phyloP scores from a whole-genome alignment of 2,113 vertebrate species.

The Grammomys dolichurus region DNA sequence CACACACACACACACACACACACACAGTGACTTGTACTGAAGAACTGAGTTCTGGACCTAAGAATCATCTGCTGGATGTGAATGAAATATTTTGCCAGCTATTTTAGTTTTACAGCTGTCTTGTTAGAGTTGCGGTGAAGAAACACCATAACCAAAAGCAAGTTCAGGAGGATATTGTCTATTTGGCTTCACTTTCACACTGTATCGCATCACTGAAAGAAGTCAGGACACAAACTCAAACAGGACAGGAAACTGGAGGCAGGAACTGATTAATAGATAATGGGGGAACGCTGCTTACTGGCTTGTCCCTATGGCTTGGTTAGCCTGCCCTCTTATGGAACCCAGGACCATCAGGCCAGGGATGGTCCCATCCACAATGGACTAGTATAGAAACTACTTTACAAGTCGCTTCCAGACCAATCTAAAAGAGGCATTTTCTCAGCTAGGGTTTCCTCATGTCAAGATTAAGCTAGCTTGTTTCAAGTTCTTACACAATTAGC shows the following conservation, averaged over 20 bases:
- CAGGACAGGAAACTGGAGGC: not conserved
- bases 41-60: not conserved
- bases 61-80: not conserved
- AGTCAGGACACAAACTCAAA: not conserved
- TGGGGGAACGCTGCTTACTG: not conserved
- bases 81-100: not conserved
- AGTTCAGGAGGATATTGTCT: not conserved
- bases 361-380: not conserved
- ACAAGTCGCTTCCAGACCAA: too few species aligned
- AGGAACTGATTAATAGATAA: not conserved
- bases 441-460: not conserved
- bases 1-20: too few species aligned
- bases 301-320: not conserved
- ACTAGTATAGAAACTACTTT: not conserved
- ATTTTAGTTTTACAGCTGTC: not conserved
- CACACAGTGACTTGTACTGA: not conserved
- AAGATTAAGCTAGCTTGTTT: not conserved
- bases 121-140: not conserved
- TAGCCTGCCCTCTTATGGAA: not conserved
- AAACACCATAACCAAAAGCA: not conserved
- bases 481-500: not conserved
- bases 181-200: not conserved
- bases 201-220: not conserved
- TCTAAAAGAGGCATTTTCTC: not conserved
- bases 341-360: not conserved